These are phyloP conservation scores for Syngnathus rostellatus DNA, from an alignment of 2,797 vertebrate species.

Conservation along the genomic window DNA sequence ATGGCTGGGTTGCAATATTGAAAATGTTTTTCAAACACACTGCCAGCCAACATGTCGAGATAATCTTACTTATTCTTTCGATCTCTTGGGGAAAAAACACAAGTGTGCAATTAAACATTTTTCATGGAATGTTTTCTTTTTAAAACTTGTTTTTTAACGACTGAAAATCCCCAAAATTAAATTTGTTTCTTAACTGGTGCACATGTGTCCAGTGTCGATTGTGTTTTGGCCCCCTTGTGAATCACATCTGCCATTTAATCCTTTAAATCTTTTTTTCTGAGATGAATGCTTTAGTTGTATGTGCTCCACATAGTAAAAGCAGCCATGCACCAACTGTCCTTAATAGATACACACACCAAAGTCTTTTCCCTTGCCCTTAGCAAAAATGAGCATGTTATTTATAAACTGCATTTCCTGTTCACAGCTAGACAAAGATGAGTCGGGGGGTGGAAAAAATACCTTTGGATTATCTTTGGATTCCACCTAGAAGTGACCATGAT, in stretches of 20 bases:
- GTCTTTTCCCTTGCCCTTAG: conserved; percentile 30
- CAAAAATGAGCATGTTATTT: conserved; percentile 60
- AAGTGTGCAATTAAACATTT: too few relatives aligned
- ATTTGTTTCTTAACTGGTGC: too few relatives aligned
- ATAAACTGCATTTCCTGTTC: conserved; percentile 66
- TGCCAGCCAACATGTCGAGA: neutral
- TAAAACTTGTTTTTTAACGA: too few relatives aligned
- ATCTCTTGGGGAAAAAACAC: too few relatives aligned
- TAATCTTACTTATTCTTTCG: neutral
- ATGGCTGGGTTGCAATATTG: neutral
- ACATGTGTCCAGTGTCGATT: neutral
- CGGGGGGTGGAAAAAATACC: conserved; percentile 5
- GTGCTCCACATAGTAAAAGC: conserved; percentile 6
- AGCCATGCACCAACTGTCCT: conserved; percentile 15
- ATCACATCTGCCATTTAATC: conserved; percentile 9
- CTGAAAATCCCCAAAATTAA: too few relatives aligned
- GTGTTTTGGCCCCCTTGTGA: neutral
- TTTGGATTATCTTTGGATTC: conserved; percentile 9
- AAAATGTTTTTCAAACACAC: neutral
- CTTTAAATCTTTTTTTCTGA: neutral
- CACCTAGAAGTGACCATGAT: conserved; percentile 6
- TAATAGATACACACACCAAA: conserved; percentile 16
- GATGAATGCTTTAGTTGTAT: conserved; percentile 8
- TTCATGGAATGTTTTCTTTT: too few relatives aligned
- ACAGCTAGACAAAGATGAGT: conserved; percentile 39